phyloP scores from a whole-genome alignment of 2,113 vertebrate species.

The Tinamus guttatus region DNA sequence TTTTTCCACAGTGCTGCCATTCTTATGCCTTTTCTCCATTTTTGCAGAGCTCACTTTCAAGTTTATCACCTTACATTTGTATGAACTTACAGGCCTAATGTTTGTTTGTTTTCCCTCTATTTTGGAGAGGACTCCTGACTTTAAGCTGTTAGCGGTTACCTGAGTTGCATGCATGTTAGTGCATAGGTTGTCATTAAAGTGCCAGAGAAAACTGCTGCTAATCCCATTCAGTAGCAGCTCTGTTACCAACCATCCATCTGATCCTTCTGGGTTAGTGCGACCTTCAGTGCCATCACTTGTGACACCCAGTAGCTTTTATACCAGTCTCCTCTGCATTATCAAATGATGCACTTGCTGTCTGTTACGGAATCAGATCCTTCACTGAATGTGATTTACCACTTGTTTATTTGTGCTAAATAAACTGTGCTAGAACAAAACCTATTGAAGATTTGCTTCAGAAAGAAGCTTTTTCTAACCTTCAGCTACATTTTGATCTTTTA shows the following conservation, averaged over 20 bases:
- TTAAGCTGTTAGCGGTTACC: rapidly evolving
- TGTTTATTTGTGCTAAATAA: neutral
- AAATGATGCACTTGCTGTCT: neutral
- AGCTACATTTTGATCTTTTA: neutral
- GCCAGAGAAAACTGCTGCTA: neutral
- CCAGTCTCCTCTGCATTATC: neutral
- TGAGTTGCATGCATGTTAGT: neutral
- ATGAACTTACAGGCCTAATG: neutral
- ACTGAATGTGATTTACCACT: neutral
- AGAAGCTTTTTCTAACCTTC: neutral
- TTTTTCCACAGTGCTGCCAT: rapidly evolving
- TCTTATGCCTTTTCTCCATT: neutral
- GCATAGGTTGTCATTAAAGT: neutral
- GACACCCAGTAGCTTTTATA: neutral
- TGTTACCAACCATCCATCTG: neutral
- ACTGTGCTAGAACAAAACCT: neutral
- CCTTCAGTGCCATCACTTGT: neutral
- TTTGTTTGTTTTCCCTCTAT: neutral
- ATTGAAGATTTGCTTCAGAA: neutral
- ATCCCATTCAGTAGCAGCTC: neutral
- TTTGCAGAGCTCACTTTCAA: neutral
- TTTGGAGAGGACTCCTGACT: neutral
- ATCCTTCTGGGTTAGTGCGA: neutral
- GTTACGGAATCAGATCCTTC: neutral
- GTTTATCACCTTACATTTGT: neutral